Base-by-base conservation (phyloP, 92 coral and sea anemone genomes). In the Diadumene lineata region DNA sequence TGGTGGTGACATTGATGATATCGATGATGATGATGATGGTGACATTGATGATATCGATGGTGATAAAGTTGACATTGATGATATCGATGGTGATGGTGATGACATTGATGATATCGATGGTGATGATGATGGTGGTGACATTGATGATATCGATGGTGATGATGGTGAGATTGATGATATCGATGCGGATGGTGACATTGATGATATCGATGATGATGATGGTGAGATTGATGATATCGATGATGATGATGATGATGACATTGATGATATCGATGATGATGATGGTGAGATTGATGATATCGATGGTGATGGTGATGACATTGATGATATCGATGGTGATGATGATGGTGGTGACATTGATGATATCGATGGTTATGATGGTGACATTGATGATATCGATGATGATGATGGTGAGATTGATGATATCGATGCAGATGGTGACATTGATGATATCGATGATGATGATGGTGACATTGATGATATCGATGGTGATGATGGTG, bases 11-110 rank as follows among this genome's bases (percentile, higher is more conserved):
- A 34, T 11, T 30, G 69, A 24, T 18, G 34, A 64, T 64, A 18
- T 7, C 18, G 69, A 64, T 64, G 69, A 64, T 29, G 69, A 64
- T 24, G 18, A 30, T 7, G 69, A 64, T 64, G 69, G 27, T 64
- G 69, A 64, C 21, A 18, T 11, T 21, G 28, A 29, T 21, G 69
- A 64, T 21, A 9, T 1, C 34, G 8, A 64, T 21, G 31, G 18
- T 22, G 34, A 64, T 22, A 70, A 57, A 24, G 68, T 50, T 50
- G 76, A 30, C 17, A 7, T 11, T 30, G 55, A 26, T 31, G 55
- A 17, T 68, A 7, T 22, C 19, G 68, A 26, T 44, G 76, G 50
- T 43, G 70, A 71, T 50, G 31, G 48, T 38, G 48, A 13, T 38
- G 48, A 38, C 13, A 13, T 4, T 38, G 48, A 38, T 38, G 48